Base-by-base conservation (phyloP, 1,140 invertebrate species). In the Lepidurus apus region DNA sequence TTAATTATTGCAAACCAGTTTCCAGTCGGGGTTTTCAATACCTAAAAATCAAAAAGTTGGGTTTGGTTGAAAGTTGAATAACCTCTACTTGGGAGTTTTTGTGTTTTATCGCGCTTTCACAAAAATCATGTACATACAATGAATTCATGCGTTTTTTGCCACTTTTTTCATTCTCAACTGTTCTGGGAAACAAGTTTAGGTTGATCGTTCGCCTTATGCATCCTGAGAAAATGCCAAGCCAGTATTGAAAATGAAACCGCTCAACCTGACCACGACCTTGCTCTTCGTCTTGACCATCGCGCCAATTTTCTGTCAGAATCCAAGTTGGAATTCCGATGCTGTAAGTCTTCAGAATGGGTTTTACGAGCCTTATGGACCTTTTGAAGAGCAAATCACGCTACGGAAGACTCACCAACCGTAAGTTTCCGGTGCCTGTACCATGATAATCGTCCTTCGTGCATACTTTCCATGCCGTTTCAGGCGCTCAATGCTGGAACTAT, bases 371-470 rank as follows among this genome's bases (percentile, higher is more conserved):
- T 65, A 65, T 21, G 53, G 53, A 9, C 53, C 53, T 21, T 65
- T n/a, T 21, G 53, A 65, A 17, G 21, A 21, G n/a, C 53, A 65
- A 65, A 65, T 21, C 53, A 65, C 53, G 21, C 53, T 65, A 13
- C 53, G 53, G 53, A 65, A 65, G 53, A 65, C 53, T 21, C 53
- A 65, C 6, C 53, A 65, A 65, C 53, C 53, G 53, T 65, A 65
- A 65, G 53, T 65, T 65, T 65, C 53, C 53, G 21, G 13, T 65
- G n/a, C 6, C 6, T 65, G 53, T 5, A n/a, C 13, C 53, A 21
- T n/a, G 7, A 65, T 65, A 65, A 34, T 34, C 34, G 34, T 9
- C 53, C 17, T 65, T 65, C 53, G 53, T 65, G 53, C 53, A 34
- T 34, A 34, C 45, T 10, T 47, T 47, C 45, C 45, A 17, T 65